Percentiles rank a stretch among this genome's conserved stretches.
Conservation (phyloP, 2,113 vertebrate species). For the Xenopus tropicalis region UCB_Xtro_10.0 CM004450.2:88521501-88522000, state of each 20-base stretch:
- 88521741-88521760: not conserved
- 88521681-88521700: not conserved
- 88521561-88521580: not conserved
- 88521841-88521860: too few relatives aligned
- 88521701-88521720: not conserved
- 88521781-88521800: too few relatives aligned
- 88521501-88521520: not conserved
- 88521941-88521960: too few relatives aligned
- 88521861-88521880: too few relatives aligned
- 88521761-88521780: not conserved
- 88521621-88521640: constrained; percentile 11
- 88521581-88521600: not conserved
- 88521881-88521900: too few relatives aligned
- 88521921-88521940: too few relatives aligned
- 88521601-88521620: constrained; percentile 12
- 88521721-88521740: not conserved
- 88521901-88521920: too few relatives aligned
- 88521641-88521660: not conserved
- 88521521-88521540: constrained; percentile 11
- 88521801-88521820: too few relatives aligned
- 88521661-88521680: not conserved
- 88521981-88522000: too few relatives aligned
- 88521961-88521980: too few relatives aligned
- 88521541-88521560: not conserved
- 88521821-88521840: too few relatives aligned